Evolutionary conservation across 2,797 vertebrate species (phyloP), one percentile per base, ranked within the genome.

Genomic region (Lithobates pipiens): DNA sequence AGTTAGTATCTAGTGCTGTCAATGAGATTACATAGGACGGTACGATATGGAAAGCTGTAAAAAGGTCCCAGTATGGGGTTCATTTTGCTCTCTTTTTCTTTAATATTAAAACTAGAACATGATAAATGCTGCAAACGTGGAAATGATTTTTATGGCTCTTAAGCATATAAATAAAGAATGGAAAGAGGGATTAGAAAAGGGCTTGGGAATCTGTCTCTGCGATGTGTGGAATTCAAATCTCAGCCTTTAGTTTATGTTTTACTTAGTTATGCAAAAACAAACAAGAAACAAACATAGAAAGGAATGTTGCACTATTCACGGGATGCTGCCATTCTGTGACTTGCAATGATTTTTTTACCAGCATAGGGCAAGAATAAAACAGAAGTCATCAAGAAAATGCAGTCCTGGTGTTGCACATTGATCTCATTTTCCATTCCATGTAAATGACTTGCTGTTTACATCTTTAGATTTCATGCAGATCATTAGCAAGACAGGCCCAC

Each of bases 201-300:
- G 74, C 79, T 82, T 86, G 79, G 74, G 79, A 86, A 69, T 76
- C 34, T 72, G 67, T 79, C 21, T 79, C 32, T 67, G 68, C 29
- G 74, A 87, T 83, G 29, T 69, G 44, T 79, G 70, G 85, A 87
- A 82, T 87, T 83, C 76, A 42, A 73, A 80, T 68, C 72, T 32
- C 54, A 54, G 75, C 68, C 39, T 72, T 79, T 74, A 67, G 80
- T 74, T 79, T 83, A 75, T 87, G 44, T 80, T 79, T 79, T 79
- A 68, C 85, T 87, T 83, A 73, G 85, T 87, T 87, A 87, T 87
- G 81, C 81, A 87, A 83, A 82, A 87, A 87, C 81, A 87, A 87
- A 80, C 85, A 87, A 87, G 57, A 83, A 87, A 87, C 74, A 87
- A 87, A 87, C 85, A 87, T 77, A 72, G 80, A 61, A 86, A 74